Conservation (phyloP, 2,797 vertebrate genomes). For the Rhinogobio ventralis region DNA sequence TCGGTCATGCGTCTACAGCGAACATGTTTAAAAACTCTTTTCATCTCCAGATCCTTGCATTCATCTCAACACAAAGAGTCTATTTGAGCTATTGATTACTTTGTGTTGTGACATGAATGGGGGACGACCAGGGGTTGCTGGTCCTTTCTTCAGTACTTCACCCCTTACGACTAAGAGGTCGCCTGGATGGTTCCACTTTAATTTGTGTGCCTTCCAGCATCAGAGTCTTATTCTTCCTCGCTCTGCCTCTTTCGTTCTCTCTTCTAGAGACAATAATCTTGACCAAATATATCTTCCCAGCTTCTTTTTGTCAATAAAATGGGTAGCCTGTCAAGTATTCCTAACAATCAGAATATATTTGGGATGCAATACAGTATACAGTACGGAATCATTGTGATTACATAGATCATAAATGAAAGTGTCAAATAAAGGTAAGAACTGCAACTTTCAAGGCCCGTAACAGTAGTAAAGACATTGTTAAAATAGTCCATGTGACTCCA, state of each 20-base stretch:
- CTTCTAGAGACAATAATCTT: slow-evolving; percentile 18
- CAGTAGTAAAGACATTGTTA: too few species aligned
- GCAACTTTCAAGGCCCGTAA: too few species aligned
- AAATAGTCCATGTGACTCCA: too few species aligned
- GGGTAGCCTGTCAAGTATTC: slow-evolving; percentile 5
- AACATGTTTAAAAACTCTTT: slow-evolving; percentile 18
- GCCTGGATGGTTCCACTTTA: slow-evolving; percentile 3
- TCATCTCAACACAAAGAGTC: slow-evolving; percentile 22
- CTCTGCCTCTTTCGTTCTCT: neutral
- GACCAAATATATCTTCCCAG: slow-evolving; percentile 36
- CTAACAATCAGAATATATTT: neutral
- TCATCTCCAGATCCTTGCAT: slow-evolving; percentile 24
- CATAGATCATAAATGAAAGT: slow-evolving; percentile 16
- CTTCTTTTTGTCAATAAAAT: slow-evolving; percentile 50
- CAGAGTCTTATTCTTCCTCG: slow-evolving; percentile 12
- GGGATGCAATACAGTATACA: slow-evolving; percentile 12
- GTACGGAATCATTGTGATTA: neutral
- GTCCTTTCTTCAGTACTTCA: slow-evolving; percentile 42
- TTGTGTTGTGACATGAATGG: slow-evolving; percentile 37
- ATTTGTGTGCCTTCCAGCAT: slow-evolving; percentile 43
- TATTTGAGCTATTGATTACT: slow-evolving; percentile 54
- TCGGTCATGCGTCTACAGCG: neutral
- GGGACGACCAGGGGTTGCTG: slow-evolving; percentile 34
- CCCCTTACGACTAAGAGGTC: slow-evolving; percentile 38
- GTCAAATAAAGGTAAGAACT: neutral